Percentiles rank a stretch among this genome's conserved stretches.
Conservation (phyloP, 2,113 vertebrate genomes). For the Crotalus tigris region DNA sequence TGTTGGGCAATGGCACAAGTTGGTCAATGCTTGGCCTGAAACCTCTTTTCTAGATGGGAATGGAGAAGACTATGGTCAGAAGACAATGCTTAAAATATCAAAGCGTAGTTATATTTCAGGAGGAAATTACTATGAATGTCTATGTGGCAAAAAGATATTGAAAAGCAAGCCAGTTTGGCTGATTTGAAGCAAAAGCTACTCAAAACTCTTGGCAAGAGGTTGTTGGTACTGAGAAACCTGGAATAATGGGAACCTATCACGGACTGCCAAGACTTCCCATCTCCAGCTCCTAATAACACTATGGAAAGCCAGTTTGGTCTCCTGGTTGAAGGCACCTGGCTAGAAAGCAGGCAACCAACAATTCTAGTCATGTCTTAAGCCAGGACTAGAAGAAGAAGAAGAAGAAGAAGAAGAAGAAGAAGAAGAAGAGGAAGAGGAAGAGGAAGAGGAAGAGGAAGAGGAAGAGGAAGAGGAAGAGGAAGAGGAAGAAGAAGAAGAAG, state of each 20-base stretch:
- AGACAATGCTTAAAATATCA: not conserved
- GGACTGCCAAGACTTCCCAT: not conserved
- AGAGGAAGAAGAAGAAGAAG: not conserved
- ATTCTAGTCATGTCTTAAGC: not conserved
- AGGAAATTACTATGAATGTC: not conserved
- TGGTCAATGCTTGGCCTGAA: not conserved
- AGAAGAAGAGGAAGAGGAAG: not conserved
- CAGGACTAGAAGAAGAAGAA: not conserved
- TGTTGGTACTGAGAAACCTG: not conserved
- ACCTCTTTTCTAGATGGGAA: not conserved
- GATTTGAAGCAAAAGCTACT: not conserved
- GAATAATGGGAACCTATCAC: not conserved
- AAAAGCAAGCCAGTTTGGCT: not conserved
- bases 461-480: too few species aligned
- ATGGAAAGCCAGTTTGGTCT: not conserved
- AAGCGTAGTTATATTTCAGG: not conserved
- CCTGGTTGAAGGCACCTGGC: not conserved
- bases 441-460: too few species aligned
- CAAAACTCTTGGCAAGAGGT: not conserved
- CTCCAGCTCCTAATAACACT: not conserved
- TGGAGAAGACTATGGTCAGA: too few species aligned
- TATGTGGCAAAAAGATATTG: not conserved
- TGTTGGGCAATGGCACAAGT: conserved; percentile 12
- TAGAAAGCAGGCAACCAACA: not conserved
- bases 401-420: too few species aligned